These are phyloP conservation scores for Eupithecia dodoneata DNA, from an alignment of 2,888 invertebrate species.

Conservation along the genomic window DNA sequence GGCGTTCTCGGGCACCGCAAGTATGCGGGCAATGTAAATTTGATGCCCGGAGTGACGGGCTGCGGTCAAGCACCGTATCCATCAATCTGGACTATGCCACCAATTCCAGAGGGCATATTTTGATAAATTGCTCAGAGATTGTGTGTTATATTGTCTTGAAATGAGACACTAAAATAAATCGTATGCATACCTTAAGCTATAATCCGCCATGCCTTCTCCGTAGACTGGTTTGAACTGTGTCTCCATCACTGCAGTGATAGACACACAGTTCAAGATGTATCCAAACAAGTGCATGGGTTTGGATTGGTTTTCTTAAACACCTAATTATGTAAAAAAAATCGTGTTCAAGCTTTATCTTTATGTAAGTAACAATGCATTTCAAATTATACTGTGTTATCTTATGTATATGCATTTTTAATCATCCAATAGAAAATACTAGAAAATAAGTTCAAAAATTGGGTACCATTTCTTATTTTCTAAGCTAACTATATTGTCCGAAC, in stretches of 20 bases:
- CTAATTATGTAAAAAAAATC: background rate
- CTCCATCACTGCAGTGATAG: background rate
- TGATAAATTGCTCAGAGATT: slow-evolving; percentile 50
- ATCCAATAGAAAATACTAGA: background rate
- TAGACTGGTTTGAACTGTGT: background rate
- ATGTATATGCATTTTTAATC: background rate
- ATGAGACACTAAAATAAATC: background rate
- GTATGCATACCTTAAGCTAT: too few species aligned
- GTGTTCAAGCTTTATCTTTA: too few species aligned
- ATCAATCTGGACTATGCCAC: slow-evolving; percentile 64
- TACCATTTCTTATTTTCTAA: background rate
- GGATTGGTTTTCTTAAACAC: background rate
- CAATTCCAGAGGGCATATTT: slow-evolving; percentile 56
- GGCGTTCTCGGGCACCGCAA: slow-evolving; percentile 66
- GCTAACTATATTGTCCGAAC: background rate
- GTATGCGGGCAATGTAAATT: slow-evolving; percentile 77
- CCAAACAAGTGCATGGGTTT: too few species aligned
- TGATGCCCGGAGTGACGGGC: slow-evolving; percentile 70
- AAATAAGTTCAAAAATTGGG: background rate
- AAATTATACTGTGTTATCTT: background rate
- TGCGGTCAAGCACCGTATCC: slow-evolving; percentile 62
- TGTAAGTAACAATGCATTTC: background rate
- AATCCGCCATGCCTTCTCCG: background rate
- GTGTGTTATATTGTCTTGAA: slow-evolving; percentile 2
- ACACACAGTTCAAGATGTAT: too few species aligned